These are phyloP conservation scores for Hiodon alosoides DNA, from an alignment of 2,113 vertebrate species.

Conservation along the genomic window DNA sequence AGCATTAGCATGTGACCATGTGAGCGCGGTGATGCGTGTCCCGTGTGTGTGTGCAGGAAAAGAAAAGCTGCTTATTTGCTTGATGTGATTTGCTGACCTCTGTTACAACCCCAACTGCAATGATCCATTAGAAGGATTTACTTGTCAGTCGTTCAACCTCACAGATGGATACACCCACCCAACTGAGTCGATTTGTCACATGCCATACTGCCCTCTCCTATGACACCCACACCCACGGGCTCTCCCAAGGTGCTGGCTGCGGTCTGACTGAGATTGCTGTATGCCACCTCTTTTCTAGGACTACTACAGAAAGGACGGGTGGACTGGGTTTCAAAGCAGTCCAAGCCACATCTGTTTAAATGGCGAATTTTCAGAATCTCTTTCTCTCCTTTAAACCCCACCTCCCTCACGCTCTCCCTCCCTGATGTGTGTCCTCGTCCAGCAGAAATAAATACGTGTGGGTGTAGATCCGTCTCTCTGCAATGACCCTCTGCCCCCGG, in stretches of 20 bases:
- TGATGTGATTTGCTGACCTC: slow-evolving; percentile 5
- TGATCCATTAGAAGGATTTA: not conserved
- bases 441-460: slow-evolving; percentile 20
- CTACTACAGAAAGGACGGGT: too few relatives aligned
- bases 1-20: not conserved
- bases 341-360: not conserved
- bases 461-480: slow-evolving; percentile 21
- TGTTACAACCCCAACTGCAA: not conserved
- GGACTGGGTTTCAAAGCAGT: not conserved
- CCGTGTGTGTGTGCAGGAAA: not conserved
- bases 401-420: not conserved
- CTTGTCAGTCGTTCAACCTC: not conserved
- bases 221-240: not conserved
- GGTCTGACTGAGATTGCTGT: not conserved
- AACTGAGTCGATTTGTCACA: not conserved
- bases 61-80: slow-evolving; percentile 8
- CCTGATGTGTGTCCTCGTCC: not conserved
- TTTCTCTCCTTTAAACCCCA: not conserved
- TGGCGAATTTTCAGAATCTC: not conserved
- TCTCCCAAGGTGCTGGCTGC: not conserved
- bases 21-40: not conserved
- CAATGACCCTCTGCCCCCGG: slow-evolving; percentile 26
- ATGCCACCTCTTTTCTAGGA: not conserved
- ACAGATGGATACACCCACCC: not conserved
- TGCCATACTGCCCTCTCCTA: not conserved